These are phyloP conservation scores for Sepiola atlantica DNA, from an alignment of 2,888 invertebrate genomes.

Conservation along the genomic window DNA sequence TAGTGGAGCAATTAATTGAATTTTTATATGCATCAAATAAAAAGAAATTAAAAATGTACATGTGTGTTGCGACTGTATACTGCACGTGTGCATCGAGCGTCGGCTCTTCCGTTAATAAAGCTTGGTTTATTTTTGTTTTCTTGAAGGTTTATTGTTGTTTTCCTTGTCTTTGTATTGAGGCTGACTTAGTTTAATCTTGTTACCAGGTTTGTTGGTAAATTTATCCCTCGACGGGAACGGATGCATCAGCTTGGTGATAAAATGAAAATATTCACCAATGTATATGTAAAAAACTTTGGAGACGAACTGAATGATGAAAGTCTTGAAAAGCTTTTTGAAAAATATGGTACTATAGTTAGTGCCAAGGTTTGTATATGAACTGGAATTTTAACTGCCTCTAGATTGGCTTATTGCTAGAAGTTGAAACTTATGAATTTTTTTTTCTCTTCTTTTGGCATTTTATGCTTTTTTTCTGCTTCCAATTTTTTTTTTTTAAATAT, in stretches of 20 bases:
- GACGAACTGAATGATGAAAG: slow-evolving; percentile 93
- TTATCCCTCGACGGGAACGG: slow-evolving; percentile 97
- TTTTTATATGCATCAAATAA: no score
- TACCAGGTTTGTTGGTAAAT: slow-evolving; percentile 83
- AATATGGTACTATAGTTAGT: slow-evolving; percentile 81
- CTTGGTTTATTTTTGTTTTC: not conserved
- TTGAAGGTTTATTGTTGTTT: not conserved
- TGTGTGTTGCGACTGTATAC: no score
- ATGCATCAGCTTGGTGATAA: slow-evolving; percentile 89
- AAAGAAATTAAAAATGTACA: no score
- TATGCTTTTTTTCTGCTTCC: not conserved
- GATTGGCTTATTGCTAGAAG: not conserved
- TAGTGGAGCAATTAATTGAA: no score
- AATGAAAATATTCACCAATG: slow-evolving; percentile 94
- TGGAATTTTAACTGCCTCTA: slow-evolving; percentile 13
- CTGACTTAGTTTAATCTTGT: slow-evolving; percentile 1
- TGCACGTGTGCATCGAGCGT: not conserved
- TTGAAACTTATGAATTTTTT: not conserved
- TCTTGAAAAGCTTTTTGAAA: slow-evolving; percentile 90
- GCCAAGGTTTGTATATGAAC: slow-evolving; percentile 57
- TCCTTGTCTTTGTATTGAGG: not conserved
- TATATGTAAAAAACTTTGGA: slow-evolving; percentile 97
- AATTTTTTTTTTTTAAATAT: no score
- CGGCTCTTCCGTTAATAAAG: not conserved
- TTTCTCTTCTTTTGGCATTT: not conserved